phyloP scores from a whole-genome alignment of 2,113 vertebrate species.

The Silurus asotus region DNA sequence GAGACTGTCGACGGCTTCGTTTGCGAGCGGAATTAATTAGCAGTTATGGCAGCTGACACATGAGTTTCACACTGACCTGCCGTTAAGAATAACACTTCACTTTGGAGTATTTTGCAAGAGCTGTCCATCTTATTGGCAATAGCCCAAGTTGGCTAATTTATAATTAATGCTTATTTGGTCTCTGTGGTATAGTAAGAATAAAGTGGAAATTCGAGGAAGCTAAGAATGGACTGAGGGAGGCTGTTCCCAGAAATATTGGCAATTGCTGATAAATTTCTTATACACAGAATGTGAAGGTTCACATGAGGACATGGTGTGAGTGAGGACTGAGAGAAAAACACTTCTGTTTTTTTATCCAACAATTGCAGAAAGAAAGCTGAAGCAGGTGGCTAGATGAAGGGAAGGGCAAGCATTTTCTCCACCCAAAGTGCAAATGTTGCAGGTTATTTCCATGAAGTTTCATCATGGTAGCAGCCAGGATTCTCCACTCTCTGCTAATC shows the following conservation, averaged over 20 bases:
- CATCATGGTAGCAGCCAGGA: conserved; percentile 61
- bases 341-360: conserved; percentile 25
- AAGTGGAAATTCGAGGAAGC: conserved; percentile 35
- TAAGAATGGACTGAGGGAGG: background rate
- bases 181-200: conserved; percentile 42
- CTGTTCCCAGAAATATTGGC: conserved; percentile 28
- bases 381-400: conserved; percentile 28
- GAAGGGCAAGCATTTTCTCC: conserved; percentile 43
- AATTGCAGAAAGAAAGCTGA: conserved; percentile 34
- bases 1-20: conserved; percentile 56
- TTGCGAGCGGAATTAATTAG: conserved; percentile 67
- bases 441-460: conserved; percentile 62
- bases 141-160: conserved; percentile 44
- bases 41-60: conserved; percentile 64
- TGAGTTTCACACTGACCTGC: conserved; percentile 68
- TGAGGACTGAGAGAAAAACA: background rate
- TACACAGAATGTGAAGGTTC: conserved; percentile 25
- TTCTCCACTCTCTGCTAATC: conserved; percentile 43
- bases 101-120: conserved; percentile 53
- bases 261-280: conserved; percentile 18
- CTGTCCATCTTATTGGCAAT: conserved; percentile 43
- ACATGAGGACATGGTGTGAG: conserved; percentile 15
- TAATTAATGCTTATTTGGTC: conserved; percentile 58
- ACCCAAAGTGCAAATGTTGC: conserved; percentile 58
- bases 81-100: conserved; percentile 68